Conservation (phyloP, 2,888 invertebrate genomes). For the Eudemis profundana region DNA sequence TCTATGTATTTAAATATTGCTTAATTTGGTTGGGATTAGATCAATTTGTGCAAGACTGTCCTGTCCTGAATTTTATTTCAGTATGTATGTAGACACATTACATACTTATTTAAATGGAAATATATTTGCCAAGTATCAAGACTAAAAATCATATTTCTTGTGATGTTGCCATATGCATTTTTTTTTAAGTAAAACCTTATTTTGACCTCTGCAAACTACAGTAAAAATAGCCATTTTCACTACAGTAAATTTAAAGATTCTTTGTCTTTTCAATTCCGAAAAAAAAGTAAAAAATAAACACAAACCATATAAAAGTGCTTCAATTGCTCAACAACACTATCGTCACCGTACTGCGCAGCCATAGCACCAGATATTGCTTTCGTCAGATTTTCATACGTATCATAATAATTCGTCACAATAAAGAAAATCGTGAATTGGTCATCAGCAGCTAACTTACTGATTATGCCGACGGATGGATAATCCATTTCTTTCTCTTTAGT, state of each 20-base stretch:
- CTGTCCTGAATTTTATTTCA: too few relatives aligned
- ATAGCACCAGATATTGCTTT: slow-evolving; percentile 17
- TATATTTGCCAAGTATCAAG: too few relatives aligned
- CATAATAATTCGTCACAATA: not conserved
- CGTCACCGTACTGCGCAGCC: not conserved
- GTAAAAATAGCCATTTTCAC: too few relatives aligned
- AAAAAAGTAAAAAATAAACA: not conserved
- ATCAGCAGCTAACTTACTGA: slow-evolving; percentile 23
- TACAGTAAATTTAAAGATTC: not conserved
- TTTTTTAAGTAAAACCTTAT: too few relatives aligned
- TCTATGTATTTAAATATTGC: too few relatives aligned
- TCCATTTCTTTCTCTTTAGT: slow-evolving; percentile 36
- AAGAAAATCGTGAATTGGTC: slow-evolving; percentile 37
- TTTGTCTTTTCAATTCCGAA: not conserved
- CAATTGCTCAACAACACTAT: slow-evolving; percentile 10
- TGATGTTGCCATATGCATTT: too few relatives aligned
- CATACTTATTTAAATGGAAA: too few relatives aligned
- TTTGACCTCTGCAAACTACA: too few relatives aligned
- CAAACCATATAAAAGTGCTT: slow-evolving; percentile 17
- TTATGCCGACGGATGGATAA: slow-evolving; percentile 35
- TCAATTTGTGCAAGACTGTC: too few relatives aligned
- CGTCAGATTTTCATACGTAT: slow-evolving; percentile 11
- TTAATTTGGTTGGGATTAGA: too few relatives aligned
- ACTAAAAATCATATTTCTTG: too few relatives aligned
- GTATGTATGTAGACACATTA: too few relatives aligned